Base-by-base conservation (phyloP, 2,797 vertebrate genomes). In the Rhinella marina region DNA sequence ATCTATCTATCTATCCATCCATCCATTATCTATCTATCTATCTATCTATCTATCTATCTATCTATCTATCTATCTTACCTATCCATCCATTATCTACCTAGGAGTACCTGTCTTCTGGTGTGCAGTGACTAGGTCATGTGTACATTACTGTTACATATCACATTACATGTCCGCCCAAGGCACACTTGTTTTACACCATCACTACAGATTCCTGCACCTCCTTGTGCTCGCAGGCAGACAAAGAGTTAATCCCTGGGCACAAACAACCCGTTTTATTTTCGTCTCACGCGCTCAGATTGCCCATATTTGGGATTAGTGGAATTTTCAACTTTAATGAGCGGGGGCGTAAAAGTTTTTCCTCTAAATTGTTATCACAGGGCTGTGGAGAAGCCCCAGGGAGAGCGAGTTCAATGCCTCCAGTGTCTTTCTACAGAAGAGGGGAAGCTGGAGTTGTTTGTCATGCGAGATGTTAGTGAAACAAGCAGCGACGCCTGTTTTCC, bases 341-440 rank as follows among this genome's bases (percentile, higher is more conserved):
- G 81, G 80, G 84, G 84, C 88, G 80, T 86, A 56, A 82, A 25
- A 66, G 70, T 82, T 85, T 89, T 86, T 83, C 88, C 85, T 86
- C 61, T 79, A 83, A 86, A 89, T 89, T 89, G 85, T 89, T 86
- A 86, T 86, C 84, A 78, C 88, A 89, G 84, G 88, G 62, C 29
- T 81, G 79, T 9, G 29, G 10, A 86, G 29, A 88, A 82, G n/a
- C 88, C 83, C 88, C 29, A 23, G 85, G 85, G 88, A 72, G 29
- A 89, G 68, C 41, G 11, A 70, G 75, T 68, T 86, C 80, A 86
- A 82, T 86, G 88, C 21, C 66, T 81, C 9, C 85, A 83, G 85
- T 86, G 88, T 83, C 79, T 78, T 76, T 21, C 48, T 70, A 25
- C 6, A 59, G 19, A 50, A 32, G 82, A 80, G 29, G 84, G 88